Conservation (phyloP, 1,140 invertebrate genomes). For the Doryteuthis pealeii region DNA sequence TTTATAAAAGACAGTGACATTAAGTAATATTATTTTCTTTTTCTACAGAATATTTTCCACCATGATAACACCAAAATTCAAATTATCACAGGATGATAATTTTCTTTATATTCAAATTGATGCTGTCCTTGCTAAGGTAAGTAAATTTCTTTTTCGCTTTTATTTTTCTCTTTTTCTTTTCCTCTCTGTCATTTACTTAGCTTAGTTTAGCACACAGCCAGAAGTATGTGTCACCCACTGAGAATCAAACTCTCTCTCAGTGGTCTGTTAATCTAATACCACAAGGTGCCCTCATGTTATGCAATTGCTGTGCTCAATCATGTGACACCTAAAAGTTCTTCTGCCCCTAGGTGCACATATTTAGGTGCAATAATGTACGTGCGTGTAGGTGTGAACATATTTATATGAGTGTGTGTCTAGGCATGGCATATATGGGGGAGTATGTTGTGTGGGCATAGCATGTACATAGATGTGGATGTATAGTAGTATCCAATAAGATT, state of each 20-base stretch:
- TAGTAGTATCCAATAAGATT: no score
- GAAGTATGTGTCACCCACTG: neutral
- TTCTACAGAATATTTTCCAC: no score
- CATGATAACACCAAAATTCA: neutral
- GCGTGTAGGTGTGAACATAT: neutral
- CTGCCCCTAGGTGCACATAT: neutral
- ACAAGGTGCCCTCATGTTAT: neutral
- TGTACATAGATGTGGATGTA: no score
- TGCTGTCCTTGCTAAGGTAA: constrained; percentile 4
- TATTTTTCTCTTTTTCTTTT: neutral
- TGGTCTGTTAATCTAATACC: neutral
- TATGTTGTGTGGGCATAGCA: no score
- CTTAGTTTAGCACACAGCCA: neutral
- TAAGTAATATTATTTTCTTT: no score
- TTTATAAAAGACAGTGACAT: no score
- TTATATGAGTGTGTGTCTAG: neutral
- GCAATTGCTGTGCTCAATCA: neutral
- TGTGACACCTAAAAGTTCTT: neutral
- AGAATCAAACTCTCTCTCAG: neutral
- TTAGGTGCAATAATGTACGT: no score
- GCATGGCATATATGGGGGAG: neutral
- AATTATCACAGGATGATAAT: neutral
- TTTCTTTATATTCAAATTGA: neutral
- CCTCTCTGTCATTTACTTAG: neutral
- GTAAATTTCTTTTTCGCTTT: neutral